Percentiles rank a stretch among this genome's conserved stretches.
These are phyloP conservation scores for Mylabris sibirica DNA, from an alignment of 2,888 invertebrate species.

Conservation along the genomic window DNA sequence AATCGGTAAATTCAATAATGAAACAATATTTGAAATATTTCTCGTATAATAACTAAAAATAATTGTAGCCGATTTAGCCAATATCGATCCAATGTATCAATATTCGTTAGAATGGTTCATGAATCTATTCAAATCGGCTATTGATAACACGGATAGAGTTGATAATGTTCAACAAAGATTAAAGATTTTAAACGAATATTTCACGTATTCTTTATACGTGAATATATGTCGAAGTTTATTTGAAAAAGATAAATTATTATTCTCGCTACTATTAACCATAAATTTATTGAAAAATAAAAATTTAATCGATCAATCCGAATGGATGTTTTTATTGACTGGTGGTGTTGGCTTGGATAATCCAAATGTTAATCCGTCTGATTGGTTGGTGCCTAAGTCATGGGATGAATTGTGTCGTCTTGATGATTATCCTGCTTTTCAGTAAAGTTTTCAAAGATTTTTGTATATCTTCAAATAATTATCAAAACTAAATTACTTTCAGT, in stretches of 20 bases:
- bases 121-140: conserved; percentile 83
- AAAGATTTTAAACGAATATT: conserved; percentile 77
- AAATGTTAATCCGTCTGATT: conserved; percentile 71
- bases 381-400: conserved; percentile 79
- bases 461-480: no score
- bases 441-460: conserved; percentile 30
- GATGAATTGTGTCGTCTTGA: conserved; percentile 76
- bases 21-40: not conserved
- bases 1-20: conserved; percentile 68
- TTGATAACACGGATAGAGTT: conserved; percentile 85
- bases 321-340: conserved; percentile 89
- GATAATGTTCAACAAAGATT: conserved; percentile 81
- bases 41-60: not conserved
- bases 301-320: conserved; percentile 71
- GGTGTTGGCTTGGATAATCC: conserved; percentile 83
- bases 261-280: conserved; percentile 78
- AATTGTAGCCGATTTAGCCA: conserved; percentile 79
- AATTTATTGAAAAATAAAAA: conserved; percentile 72
- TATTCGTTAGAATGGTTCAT: conserved; percentile 96
- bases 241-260: conserved; percentile 93
- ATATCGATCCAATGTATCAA: conserved; percentile 97
- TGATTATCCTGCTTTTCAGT: conserved; percentile 63
- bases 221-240: conserved; percentile 94
- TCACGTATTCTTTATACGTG: conserved; percentile 87
- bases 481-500: conserved; percentile 44